Percentiles rank a stretch among this genome's conserved stretches.
phyloP scores from a whole-genome alignment of 30 jellyfish, hydroid and myxozoan species.

The Haliclystus octoradiatus region DNA sequence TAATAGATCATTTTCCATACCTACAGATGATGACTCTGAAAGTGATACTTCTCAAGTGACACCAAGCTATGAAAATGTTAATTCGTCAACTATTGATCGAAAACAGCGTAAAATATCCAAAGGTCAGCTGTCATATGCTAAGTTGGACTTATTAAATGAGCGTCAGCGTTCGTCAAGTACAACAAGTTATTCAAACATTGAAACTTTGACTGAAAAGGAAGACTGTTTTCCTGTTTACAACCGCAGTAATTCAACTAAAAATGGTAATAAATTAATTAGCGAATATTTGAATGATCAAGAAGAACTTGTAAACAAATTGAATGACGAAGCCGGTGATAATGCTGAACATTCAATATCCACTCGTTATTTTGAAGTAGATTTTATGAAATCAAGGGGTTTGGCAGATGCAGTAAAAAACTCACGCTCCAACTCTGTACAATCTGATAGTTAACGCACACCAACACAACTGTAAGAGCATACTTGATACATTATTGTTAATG shows the following conservation, averaged over 20 bases:
- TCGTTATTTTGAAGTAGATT: slow-evolving; percentile 37
- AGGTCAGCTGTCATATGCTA: not conserved
- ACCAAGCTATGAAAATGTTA: not conserved
- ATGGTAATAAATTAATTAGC: no score
- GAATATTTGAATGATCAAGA: no score
- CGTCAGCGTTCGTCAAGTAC: not conserved
- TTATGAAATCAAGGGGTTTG: slow-evolving; percentile 46
- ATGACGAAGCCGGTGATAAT: not conserved
- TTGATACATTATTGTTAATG: no score
- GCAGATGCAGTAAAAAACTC: slow-evolving; percentile 33
- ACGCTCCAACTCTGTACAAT: slow-evolving; percentile 13
- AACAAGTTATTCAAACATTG: not conserved
- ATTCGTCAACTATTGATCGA: no score
- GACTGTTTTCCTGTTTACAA: not conserved
- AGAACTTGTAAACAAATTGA: not conserved
- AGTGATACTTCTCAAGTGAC: not conserved
- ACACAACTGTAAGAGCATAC: no score
- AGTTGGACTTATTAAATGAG: not conserved
- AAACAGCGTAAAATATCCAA: not conserved
- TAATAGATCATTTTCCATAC: not conserved
- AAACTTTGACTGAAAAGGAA: not conserved
- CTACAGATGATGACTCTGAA: not conserved
- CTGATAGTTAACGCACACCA: not conserved
- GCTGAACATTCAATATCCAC: not conserved
- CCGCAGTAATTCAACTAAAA: not conserved